Evolutionary conservation across 2,888 invertebrate genomes (phyloP).

Genomic region (Mactromeris polynyma): DNA sequence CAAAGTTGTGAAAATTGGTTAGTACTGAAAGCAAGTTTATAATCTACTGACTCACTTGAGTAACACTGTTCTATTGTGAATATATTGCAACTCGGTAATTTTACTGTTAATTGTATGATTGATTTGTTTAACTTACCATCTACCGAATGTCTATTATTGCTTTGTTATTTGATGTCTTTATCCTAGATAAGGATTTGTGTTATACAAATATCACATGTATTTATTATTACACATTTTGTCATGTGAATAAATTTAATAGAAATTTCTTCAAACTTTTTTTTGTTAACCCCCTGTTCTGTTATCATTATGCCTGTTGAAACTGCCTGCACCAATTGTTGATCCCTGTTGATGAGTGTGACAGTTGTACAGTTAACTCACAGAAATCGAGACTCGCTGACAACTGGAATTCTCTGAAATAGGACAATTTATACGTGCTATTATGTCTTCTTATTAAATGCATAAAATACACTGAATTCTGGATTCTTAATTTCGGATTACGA

Average conservation of each 20-base stretch:
- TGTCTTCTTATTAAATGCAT: too few relatives aligned
- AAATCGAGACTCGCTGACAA: too few relatives aligned
- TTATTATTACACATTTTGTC: constrained; percentile 15
- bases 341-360: too few relatives aligned
- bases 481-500: too few relatives aligned
- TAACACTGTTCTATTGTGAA: neutral
- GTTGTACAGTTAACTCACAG: too few relatives aligned
- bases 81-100: neutral
- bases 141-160: neutral
- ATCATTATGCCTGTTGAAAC: too few relatives aligned
- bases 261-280: too few relatives aligned
- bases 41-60: neutral
- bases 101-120: neutral
- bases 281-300: neutral
- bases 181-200: neutral
- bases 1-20: neutral
- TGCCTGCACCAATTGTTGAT: too few relatives aligned
- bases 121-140: neutral
- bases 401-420: too few relatives aligned
- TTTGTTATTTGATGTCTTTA: neutral
- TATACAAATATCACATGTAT: neutral
- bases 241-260: neutral
- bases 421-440: too few relatives aligned
- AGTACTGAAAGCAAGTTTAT: neutral
- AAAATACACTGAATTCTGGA: too few relatives aligned